A percentile compares a stretch with the other conserved stretches of the same genome.
phyloP scores from a whole-genome alignment of 2,888 invertebrate genomes.

The Incurvaria masculella region DNA sequence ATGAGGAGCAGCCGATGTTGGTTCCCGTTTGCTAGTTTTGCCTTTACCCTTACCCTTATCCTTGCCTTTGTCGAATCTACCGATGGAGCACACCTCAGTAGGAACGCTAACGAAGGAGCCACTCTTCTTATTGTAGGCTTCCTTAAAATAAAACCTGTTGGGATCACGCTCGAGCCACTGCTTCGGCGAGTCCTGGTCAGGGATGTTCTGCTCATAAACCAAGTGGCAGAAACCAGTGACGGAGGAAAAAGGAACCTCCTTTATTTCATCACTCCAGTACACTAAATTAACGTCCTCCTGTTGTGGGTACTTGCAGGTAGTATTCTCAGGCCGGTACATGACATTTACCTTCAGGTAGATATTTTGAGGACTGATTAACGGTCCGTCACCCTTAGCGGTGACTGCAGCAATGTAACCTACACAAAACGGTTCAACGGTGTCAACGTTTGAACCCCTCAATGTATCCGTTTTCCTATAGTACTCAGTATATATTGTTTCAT shows the following conservation, averaged over 20 bases:
- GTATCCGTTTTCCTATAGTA: slow-evolving; percentile 71
- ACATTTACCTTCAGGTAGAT: slow-evolving; percentile 65
- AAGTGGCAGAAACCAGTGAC: slow-evolving; percentile 70
- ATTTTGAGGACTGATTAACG: slow-evolving; percentile 52
- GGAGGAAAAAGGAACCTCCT: slow-evolving; percentile 53
- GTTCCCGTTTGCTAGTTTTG: slow-evolving; percentile 46
- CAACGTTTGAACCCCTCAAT: slow-evolving; percentile 67
- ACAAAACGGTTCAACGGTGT: slow-evolving; percentile 73
- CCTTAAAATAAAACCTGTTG: slow-evolving; percentile 69
- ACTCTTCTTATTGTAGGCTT: slow-evolving; percentile 59
- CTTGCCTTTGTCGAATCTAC: slow-evolving; percentile 59
- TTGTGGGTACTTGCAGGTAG: slow-evolving; percentile 57
- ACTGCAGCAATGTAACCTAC: slow-evolving; percentile 68
- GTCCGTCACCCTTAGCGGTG: slow-evolving; percentile 48
- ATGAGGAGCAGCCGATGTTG: slow-evolving; percentile 19
- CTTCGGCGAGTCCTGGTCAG: slow-evolving; percentile 43
- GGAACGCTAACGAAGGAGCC: slow-evolving; percentile 62
- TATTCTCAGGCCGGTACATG: slow-evolving; percentile 75
- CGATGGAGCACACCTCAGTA: slow-evolving; percentile 53
- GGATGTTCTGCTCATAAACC: slow-evolving; percentile 59
- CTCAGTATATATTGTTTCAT: slow-evolving; percentile 77
- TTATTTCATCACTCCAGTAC: slow-evolving; percentile 76
- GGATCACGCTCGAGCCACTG: slow-evolving; percentile 65
- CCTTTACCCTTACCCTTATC: slow-evolving; percentile 67
- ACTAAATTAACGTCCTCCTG: slow-evolving; percentile 69